These are phyloP conservation scores for Sycophila texana DNA, from an alignment of 2,888 invertebrate genomes.

Conservation along the genomic window DNA sequence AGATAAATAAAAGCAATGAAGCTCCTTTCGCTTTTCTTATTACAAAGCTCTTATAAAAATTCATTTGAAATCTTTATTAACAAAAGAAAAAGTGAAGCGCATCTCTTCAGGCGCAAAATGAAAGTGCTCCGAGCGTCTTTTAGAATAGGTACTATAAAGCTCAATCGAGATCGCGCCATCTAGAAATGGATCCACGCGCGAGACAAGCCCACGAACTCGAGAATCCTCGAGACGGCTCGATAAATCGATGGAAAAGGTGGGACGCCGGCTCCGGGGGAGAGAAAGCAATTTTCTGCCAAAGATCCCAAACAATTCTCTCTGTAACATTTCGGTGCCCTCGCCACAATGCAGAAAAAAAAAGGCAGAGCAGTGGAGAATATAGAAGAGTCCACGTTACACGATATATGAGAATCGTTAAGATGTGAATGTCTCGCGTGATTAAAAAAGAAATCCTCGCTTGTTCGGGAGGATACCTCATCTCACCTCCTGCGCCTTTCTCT, in stretches of 20 bases:
- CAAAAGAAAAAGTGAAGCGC: too few relatives aligned
- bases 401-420: not conserved
- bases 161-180: not conserved
- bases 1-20: too few relatives aligned
- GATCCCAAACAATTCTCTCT: conserved; percentile 32
- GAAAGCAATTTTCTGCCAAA: conserved; percentile 36
- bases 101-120: too few relatives aligned
- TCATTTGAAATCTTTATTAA: too few relatives aligned
- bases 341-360: conserved; percentile 25
- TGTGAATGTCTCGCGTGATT: conserved; percentile 26
- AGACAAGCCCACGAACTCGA: not conserved
- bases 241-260: conserved; percentile 14
- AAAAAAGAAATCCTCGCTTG: conserved; percentile 28
- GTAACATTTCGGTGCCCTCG: conserved; percentile 23
- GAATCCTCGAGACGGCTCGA: conserved; percentile 24
- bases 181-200: not conserved
- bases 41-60: too few relatives aligned
- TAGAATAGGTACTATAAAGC: not conserved
- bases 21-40: too few relatives aligned
- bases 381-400: not conserved
- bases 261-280: not conserved
- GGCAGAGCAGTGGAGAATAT: conserved; percentile 7
- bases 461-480: too few relatives aligned
- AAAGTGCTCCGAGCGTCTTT: not conserved
- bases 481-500: not conserved